Evolutionary conservation across 2,797 vertebrate species (phyloP).

Genomic region (Petrocephalus schoutedeni): DNA sequence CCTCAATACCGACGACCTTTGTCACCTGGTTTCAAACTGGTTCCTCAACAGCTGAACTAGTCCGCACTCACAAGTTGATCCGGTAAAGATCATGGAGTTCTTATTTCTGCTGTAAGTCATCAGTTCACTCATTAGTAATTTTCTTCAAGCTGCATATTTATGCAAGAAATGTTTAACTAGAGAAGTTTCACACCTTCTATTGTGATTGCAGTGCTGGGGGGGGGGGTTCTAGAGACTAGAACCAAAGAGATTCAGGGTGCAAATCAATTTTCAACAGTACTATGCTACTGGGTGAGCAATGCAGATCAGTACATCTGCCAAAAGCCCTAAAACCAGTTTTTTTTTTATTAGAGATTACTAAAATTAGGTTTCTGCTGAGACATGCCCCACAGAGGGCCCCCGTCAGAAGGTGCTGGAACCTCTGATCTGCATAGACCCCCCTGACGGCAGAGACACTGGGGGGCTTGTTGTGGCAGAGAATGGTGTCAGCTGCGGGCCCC

Average conservation of each 20-base stretch:
- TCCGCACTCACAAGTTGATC: neutral
- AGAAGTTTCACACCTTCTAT: neutral
- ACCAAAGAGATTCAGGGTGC: neutral
- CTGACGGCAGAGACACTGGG: neutral
- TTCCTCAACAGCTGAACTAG: neutral
- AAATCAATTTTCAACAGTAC: neutral
- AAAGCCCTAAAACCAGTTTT: neutral
- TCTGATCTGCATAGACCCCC: neutral
- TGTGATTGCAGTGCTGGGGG: neutral
- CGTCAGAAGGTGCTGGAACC: neutral
- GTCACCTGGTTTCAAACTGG: neutral
- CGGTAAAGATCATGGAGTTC: neutral
- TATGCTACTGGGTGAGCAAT: neutral
- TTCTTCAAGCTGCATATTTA: neutral
- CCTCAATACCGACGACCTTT: neutral
- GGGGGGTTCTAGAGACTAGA: neutral
- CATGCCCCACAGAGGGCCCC: neutral
- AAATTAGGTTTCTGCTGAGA: neutral
- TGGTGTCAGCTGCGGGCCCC: neutral
- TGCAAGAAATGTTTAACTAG: neutral
- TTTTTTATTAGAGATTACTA: neutral
- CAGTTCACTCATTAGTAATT: neutral
- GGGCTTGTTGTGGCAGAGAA: neutral
- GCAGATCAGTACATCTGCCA: neutral
- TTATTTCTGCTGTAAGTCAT: neutral